phyloP scores from a whole-genome alignment of 2,888 invertebrate species.

The Parnassius orleans region DNA sequence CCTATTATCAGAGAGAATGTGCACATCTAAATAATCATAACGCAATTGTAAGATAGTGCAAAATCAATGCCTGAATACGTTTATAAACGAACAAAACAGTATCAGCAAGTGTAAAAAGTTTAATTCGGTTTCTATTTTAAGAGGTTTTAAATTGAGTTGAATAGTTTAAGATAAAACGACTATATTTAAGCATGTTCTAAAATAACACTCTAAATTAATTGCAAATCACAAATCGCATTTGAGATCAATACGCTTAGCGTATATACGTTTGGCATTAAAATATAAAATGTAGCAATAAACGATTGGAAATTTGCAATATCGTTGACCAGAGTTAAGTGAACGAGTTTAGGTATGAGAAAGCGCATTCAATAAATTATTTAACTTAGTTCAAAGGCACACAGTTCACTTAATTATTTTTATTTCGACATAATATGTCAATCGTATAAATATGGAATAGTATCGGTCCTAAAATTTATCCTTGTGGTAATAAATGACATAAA shows the following conservation, averaged over 20 bases:
- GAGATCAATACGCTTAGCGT: not conserved
- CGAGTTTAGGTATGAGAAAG: not conserved
- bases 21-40: too few relatives aligned
- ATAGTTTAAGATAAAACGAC: not conserved
- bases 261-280: not conserved
- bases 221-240: slow-evolving; percentile 13
- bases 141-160: too few relatives aligned
- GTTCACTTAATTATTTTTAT: too few relatives aligned
- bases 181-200: not conserved
- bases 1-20: too few relatives aligned
- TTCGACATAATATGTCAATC: not conserved
- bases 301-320: slow-evolving; percentile 3
- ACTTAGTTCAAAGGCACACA: not conserved
- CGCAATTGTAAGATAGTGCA: too few relatives aligned
- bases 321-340: slow-evolving; percentile 6
- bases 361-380: not conserved
- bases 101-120: too few relatives aligned
- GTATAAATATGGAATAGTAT: not conserved
- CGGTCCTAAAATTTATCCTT: not conserved
- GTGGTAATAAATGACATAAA: not conserved
- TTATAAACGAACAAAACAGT: too few relatives aligned
- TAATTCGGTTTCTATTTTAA: too few relatives aligned
- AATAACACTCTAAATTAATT: slow-evolving; percentile 1
- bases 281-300: not conserved
- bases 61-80: too few relatives aligned